Conservation (phyloP, 2,797 vertebrate species). For the Ciconia nigra region DNA sequence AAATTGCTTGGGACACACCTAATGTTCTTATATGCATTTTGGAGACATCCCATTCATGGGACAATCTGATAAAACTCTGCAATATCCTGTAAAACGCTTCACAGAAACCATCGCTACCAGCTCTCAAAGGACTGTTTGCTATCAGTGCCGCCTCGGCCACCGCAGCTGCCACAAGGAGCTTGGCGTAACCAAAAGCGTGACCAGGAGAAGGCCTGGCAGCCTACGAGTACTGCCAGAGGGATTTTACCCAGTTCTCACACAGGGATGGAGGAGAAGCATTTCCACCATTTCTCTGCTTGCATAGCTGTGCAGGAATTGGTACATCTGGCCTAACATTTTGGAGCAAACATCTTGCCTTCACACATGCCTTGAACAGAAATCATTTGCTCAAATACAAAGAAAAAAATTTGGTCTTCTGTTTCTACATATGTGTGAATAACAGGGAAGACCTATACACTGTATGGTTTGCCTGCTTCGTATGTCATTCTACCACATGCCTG, state of each 20-base stretch:
- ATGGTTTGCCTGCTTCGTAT: background rate
- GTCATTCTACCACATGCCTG: background rate
- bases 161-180: background rate
- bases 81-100: background rate
- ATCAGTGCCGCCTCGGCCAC: background rate
- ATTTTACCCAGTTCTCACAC: background rate
- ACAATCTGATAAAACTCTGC: background rate
- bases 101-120: background rate
- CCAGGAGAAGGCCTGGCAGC: background rate
- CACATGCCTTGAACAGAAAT: background rate
- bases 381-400: background rate
- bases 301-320: background rate
- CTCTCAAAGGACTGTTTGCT: background rate
- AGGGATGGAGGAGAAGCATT: background rate
- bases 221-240: accelerated
- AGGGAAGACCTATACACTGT: background rate
- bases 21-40: background rate
- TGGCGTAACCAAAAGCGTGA: background rate
- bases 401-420: background rate
- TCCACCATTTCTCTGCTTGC: background rate
- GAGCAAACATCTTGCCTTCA: background rate
- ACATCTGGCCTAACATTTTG: background rate
- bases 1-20: background rate
- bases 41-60: background rate
- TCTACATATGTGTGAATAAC: background rate